Conservation (phyloP, 2,797 vertebrate species). For the Halcyon chelicuti region DNA sequence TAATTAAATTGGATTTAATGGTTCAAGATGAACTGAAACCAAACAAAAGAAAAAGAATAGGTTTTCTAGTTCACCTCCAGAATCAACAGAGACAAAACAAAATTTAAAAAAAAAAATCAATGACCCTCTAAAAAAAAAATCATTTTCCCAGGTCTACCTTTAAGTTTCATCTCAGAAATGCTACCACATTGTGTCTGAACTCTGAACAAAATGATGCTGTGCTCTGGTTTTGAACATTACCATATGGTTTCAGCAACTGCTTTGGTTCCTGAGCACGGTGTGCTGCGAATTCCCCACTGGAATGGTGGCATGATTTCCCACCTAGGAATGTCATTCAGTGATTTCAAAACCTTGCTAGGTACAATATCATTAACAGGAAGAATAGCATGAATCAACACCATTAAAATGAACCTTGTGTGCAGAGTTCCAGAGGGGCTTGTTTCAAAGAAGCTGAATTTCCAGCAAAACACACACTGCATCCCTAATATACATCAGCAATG, state of each 20-base stretch:
- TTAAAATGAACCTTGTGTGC: not conserved
- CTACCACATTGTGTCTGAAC: not conserved
- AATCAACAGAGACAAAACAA: not conserved
- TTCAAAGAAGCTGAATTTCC: not conserved
- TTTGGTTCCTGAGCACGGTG: not conserved
- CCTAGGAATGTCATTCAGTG: not conserved
- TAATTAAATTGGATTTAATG: not conserved
- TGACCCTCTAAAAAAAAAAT: no score
- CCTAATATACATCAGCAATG: not conserved
- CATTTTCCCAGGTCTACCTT: not conserved
- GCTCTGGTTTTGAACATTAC: not conserved
- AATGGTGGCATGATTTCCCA: not conserved
- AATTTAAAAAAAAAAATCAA: not conserved
- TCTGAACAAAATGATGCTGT: not conserved
- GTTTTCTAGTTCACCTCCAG: not conserved
- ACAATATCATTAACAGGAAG: not conserved
- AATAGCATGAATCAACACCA: not conserved
- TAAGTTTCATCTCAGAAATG: not conserved
- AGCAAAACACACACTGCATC: not conserved
- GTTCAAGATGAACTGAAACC: not conserved
- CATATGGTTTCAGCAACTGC: not conserved
- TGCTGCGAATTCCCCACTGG: not conserved
- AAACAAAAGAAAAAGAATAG: not conserved
- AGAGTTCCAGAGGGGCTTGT: not conserved
- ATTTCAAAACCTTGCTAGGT: not conserved